Conservation (phyloP, 2,113 vertebrate species). For the Glaucidium brasilianum region DNA sequence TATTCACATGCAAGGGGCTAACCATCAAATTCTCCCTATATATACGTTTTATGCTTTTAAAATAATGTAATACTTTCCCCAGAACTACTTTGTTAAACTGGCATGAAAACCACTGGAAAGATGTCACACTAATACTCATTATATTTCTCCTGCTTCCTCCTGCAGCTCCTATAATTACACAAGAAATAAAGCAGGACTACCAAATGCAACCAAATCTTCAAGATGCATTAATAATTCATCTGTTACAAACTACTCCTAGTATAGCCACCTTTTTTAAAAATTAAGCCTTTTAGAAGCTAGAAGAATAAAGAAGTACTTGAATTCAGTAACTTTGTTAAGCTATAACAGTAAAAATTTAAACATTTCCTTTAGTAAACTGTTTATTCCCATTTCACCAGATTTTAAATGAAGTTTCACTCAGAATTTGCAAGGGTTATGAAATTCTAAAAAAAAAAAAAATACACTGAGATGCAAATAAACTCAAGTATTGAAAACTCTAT, state of each 20-base stretch:
- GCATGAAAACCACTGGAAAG: neutral
- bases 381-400: neutral
- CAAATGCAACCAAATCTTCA: neutral
- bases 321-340: neutral
- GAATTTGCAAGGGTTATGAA: neutral
- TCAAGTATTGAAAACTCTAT: neutral
- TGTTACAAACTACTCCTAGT: neutral
- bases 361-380: neutral
- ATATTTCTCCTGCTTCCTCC: neutral
- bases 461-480: neutral
- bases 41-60: neutral
- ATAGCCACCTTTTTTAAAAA: neutral
- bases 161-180: neutral
- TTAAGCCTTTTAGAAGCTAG: neutral
- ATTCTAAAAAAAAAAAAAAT: constrained; percentile 1
- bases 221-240: neutral
- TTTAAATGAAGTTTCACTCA: neutral
- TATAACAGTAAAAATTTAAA: neutral
- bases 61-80: neutral
- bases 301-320: neutral
- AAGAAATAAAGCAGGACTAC: neutral
- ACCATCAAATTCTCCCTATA: neutral
- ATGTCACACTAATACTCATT: neutral
- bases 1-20: neutral
- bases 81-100: neutral